Evolutionary conservation across 2,888 invertebrate species (phyloP).

Genomic region (Hydroisotoma schaefferi): DNA sequence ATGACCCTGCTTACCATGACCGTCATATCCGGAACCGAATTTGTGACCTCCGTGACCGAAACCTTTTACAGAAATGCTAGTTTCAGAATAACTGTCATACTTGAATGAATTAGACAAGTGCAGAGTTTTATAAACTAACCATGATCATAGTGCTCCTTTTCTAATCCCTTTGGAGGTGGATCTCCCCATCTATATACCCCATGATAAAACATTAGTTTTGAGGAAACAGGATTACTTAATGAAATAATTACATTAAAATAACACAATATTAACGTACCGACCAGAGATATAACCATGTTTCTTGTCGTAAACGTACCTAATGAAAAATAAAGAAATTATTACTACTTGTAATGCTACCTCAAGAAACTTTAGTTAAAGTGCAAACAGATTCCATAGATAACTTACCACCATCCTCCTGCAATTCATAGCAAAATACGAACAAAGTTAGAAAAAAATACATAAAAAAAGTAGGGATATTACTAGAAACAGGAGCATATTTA

Average conservation of each 20-base stretch:
- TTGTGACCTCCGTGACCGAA: slow-evolving; percentile 5
- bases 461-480: too few species aligned
- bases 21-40: slow-evolving; percentile 4
- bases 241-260: not conserved
- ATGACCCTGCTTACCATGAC: slow-evolving; percentile 3
- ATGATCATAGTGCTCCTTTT: slow-evolving; percentile 5
- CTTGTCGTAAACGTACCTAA: slow-evolving; percentile 5
- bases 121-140: too few species aligned
- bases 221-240: too few species aligned
- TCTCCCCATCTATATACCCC: slow-evolving; percentile 4
- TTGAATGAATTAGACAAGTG: too few species aligned
- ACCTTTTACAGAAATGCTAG: too few species aligned
- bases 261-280: not conserved
- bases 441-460: too few species aligned
- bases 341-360: not conserved
- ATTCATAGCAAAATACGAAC: too few species aligned
- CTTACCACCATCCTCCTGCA: slow-evolving; percentile 12
- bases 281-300: slow-evolving; percentile 11
- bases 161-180: slow-evolving; percentile 4
- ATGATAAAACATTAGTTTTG: not conserved
- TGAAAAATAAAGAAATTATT: not conserved
- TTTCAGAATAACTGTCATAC: too few species aligned
- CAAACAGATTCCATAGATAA: not conserved
- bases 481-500: too few species aligned
- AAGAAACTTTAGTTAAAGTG: not conserved